Base-by-base conservation (phyloP, 2,113 vertebrate species). In the Saguinus midas region DNA sequence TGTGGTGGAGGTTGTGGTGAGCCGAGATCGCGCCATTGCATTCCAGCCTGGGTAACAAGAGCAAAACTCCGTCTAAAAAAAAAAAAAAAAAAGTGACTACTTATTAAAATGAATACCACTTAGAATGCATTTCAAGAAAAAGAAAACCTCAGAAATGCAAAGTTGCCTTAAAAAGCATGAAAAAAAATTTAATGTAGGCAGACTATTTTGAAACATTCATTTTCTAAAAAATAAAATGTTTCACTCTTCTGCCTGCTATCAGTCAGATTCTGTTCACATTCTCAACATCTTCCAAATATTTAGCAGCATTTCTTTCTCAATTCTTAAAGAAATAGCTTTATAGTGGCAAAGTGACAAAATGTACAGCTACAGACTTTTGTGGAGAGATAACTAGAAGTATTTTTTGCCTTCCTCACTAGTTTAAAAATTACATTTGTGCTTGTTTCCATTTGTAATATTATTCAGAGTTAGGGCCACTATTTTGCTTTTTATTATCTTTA, bases 271-370 rank as follows among this genome's bases (percentile, higher is more conserved):
- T 79, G 20, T n/a, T 10, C 4, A 84, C 8, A 18, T 91, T 89
- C 21, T 95, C 45, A 76, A 90, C 18, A 27, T 84, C 23, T 95
- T 91, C 13, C 25, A 95, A 94, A 83, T 87, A 91, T 72, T 96
- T 91, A 79, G 85, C 2, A 88, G 23, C 11, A 81, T 64, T 91
- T 79, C 25, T 64, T 25, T 75, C 76, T 25, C 10, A 8, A 83
- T 82, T 93, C 35, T 91, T 86, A 83, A 85, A 83, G 16, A 91
- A 92, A 81, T 45, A 43, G 43, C 7, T 57, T 94, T 70, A 58
- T 3, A 87, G 17, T 29, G 32, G 37, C 50, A 92, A 58, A 79
- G 57, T 32, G 43, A 85, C 13, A 82, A 92, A 66, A 4, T 79
- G 1, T 27, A 50, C 1, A 89, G 21, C 6, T 72, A 82, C 6